phyloP scores from a whole-genome alignment of 2,797 vertebrate genomes.

The Alfaro cultratus region DNA sequence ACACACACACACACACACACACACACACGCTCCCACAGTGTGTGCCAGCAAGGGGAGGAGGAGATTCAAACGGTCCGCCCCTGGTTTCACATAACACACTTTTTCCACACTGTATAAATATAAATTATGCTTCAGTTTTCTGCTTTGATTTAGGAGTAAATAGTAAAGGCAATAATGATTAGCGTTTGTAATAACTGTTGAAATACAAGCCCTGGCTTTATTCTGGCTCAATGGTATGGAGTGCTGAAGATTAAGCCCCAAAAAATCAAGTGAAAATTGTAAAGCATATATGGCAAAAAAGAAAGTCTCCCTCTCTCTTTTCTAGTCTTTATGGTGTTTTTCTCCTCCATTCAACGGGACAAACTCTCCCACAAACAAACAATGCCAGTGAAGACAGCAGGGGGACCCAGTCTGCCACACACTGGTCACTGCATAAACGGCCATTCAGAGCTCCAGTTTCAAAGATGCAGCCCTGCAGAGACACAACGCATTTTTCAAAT shows the following conservation, averaged over 20 bases:
- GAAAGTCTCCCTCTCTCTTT: neutral
- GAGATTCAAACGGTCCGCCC: conserved; percentile 50
- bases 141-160: neutral
- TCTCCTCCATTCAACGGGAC: conserved; percentile 1
- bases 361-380: conserved; percentile 29
- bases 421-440: conserved; percentile 27
- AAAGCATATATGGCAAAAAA: neutral
- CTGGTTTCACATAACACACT: conserved; percentile 59
- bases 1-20: no score
- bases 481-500: neutral
- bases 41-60: conserved; percentile 47
- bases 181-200: neutral
- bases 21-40: conserved; percentile 12
- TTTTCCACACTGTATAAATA: conserved; percentile 17
- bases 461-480: conserved; percentile 2
- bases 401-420: conserved; percentile 51
- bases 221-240: neutral
- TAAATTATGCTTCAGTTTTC: neutral
- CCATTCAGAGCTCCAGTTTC: conserved; percentile 18
- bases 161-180: neutral
- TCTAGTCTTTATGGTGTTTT: neutral
- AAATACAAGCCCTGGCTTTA: neutral
- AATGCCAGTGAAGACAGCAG: conserved; percentile 39
- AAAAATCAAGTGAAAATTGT: neutral
- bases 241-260: neutral